Conservation (phyloP, 2,113 vertebrate genomes). For the Hiodon alosoides region DNA sequence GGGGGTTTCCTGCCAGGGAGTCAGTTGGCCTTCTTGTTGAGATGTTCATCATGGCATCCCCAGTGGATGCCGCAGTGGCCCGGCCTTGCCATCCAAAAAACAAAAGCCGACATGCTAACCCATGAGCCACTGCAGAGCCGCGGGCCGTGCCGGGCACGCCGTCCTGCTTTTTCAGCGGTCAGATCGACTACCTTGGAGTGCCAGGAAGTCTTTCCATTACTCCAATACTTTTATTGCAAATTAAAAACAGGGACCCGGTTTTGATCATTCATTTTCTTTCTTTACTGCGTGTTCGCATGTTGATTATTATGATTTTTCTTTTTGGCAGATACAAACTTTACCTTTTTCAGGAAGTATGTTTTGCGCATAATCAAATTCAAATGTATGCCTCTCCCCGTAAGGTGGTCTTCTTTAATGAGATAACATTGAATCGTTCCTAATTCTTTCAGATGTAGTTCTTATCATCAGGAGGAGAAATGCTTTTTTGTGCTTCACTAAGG, state of each 20-base stretch:
- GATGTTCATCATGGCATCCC: constrained; percentile 59
- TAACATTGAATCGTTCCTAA: not conserved
- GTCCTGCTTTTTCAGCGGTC: constrained; percentile 36
- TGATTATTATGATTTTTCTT: constrained; percentile 12
- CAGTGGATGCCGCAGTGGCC: constrained; percentile 33
- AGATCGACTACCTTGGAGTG: constrained; percentile 36
- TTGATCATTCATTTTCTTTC: constrained; percentile 2
- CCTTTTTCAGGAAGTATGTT: constrained; percentile 15
- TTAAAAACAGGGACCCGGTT: not conserved
- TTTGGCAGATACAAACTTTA: constrained; percentile 12
- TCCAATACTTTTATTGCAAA: not conserved
- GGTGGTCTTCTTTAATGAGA: constrained; percentile 6
- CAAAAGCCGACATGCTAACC: no score
- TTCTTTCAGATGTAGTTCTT: not conserved
- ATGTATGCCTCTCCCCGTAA: constrained; percentile 12
- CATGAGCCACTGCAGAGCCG: constrained; percentile 34
- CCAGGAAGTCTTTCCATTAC: constrained; percentile 9
- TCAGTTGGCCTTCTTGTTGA: constrained; percentile 58
- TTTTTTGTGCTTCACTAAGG: not conserved
- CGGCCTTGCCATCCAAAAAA: constrained; percentile 16
- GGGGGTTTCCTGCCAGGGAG: constrained; percentile 47
- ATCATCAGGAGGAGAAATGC: not conserved
- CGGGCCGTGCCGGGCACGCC: constrained; percentile 36
- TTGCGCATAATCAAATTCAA: constrained; percentile 20
- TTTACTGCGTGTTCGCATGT: not conserved